Conservation (phyloP, 2,888 invertebrate genomes). For the Sarcophaga rosellei region DNA sequence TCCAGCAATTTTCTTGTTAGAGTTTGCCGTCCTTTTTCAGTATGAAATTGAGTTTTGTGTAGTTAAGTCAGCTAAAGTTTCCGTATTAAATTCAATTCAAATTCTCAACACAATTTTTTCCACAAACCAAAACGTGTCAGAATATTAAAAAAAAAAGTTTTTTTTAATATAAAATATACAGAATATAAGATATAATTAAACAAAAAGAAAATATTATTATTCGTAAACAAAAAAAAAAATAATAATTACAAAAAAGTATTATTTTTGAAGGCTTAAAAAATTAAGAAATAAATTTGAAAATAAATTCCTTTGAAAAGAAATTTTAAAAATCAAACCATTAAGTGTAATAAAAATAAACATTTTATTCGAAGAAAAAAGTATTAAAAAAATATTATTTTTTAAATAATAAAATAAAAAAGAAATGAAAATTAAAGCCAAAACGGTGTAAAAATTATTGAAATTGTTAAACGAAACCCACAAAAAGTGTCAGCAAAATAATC, state of each 20-base stretch:
- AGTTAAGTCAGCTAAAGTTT: slow-evolving; percentile 81
- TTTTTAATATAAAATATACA: slow-evolving; percentile 24
- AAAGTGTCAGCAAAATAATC: slow-evolving; percentile 2
- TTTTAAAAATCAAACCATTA: no score
- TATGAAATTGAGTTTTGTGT: slow-evolving; percentile 82
- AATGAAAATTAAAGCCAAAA: slow-evolving; percentile 14
- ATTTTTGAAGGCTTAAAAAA: neutral
- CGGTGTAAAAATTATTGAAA: neutral
- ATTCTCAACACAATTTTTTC: slow-evolving; percentile 72
- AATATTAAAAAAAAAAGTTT: slow-evolving; percentile 15
- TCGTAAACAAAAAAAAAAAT: slow-evolving; percentile 12
- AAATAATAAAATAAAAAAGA: slow-evolving; percentile 16
- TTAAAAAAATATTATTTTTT: neutral
- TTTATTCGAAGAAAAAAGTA: neutral
- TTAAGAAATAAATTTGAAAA: neutral
- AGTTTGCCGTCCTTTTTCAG: slow-evolving; percentile 81
- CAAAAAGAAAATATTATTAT: slow-evolving; percentile 23
- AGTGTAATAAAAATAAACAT: no score
- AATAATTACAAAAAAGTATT: slow-evolving; percentile 14
- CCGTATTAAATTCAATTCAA: slow-evolving; percentile 72
- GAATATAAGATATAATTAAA: slow-evolving; percentile 30
- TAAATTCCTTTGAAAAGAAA: no score
- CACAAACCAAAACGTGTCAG: slow-evolving; percentile 26
- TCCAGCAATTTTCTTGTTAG: slow-evolving; percentile 73
- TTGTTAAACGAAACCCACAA: slow-evolving; percentile 2